phyloP scores from a whole-genome alignment of 2,888 invertebrate genomes.

The Ferdinandea cuprea region DNA sequence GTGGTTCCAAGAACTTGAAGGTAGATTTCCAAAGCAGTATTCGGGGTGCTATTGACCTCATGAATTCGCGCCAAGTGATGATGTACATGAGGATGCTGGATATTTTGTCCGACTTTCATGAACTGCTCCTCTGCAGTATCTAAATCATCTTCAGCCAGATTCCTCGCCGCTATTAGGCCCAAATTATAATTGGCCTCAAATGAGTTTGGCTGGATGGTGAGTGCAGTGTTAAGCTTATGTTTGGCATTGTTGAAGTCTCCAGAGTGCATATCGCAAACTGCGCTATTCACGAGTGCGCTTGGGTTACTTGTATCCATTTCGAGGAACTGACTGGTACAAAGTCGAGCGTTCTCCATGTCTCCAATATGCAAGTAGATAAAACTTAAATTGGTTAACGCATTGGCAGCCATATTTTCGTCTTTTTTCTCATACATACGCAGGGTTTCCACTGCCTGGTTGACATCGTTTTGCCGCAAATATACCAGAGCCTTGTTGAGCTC shows the following conservation, averaged over 20 bases:
- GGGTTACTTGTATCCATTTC: conserved; percentile 90
- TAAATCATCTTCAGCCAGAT: conserved; percentile 85
- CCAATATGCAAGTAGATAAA: conserved; percentile 92
- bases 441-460: conserved; percentile 91
- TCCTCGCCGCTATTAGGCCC: conserved; percentile 83
- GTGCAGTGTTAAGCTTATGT: conserved; percentile 89
- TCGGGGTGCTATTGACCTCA: conserved; percentile 83
- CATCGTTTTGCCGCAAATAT: conserved; percentile 91
- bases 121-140: conserved; percentile 92
- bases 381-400: conserved; percentile 93
- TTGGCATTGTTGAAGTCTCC: conserved; percentile 88
- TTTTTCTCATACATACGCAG: conserved; percentile 94
- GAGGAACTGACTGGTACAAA: conserved; percentile 89
- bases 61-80: conserved; percentile 92
- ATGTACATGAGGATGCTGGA: conserved; percentile 84
- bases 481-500: conserved; percentile 96
- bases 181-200: conserved; percentile 93
- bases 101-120: conserved; percentile 79
- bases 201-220: conserved; percentile 91
- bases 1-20: conserved; percentile 92
- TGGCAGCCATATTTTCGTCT: conserved; percentile 91
- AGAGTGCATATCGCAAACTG: conserved; percentile 89
- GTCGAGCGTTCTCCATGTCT: conserved; percentile 90
- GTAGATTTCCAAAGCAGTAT: conserved; percentile 87
- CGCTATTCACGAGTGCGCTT: conserved; percentile 92